Conservation (phyloP, 1,140 invertebrate species). For the Melitaea cinxia region DNA sequence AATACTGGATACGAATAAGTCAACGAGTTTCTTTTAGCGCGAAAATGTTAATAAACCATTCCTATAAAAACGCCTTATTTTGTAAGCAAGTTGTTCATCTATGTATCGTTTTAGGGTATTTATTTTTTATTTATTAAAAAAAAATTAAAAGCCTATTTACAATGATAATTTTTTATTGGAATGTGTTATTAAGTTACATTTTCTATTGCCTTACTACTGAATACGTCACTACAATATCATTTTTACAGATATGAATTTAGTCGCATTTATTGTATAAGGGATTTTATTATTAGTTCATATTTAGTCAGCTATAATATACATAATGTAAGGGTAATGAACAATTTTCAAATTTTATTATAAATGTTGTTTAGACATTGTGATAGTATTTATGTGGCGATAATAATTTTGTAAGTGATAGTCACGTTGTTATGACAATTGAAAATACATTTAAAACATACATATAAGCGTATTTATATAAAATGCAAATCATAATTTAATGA, state of each 20-base stretch:
- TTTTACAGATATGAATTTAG: background rate
- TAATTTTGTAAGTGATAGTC: background rate
- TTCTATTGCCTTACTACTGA: background rate
- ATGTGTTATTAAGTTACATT: background rate
- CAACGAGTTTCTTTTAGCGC: slow-evolving; percentile 20
- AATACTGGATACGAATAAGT: slow-evolving; percentile 1
- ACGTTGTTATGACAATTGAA: no score
- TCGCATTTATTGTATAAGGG: background rate
- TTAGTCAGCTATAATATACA: no score
- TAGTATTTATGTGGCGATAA: background rate
- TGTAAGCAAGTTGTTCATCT: no score
- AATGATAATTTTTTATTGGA: background rate
- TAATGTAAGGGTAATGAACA: no score
- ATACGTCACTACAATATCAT: background rate
- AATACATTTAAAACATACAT: background rate
- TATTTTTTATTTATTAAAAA: background rate
- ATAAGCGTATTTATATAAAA: background rate
- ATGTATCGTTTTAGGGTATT: no score
- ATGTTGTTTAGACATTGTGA: background rate
- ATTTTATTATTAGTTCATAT: no score
- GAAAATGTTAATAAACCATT: slow-evolving; percentile 4
- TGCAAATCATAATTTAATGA: background rate
- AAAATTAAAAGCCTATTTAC: background rate
- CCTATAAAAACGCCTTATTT: background rate
- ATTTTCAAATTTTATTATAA: no score